Base-by-base conservation (phyloP, 2,888 invertebrate genomes). In the Mantis religiosa region DNA sequence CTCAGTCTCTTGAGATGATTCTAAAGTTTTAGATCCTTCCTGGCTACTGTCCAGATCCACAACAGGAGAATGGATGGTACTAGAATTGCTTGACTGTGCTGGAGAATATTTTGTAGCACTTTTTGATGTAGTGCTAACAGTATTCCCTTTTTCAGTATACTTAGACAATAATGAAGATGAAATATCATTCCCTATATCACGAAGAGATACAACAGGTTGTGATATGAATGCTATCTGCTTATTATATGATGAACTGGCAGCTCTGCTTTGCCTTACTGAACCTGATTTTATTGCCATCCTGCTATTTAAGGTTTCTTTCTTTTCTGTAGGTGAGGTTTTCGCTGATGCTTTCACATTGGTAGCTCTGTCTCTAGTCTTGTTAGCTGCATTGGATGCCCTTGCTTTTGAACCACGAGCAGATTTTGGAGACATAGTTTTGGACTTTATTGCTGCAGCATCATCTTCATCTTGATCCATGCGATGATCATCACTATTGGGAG, bases 351-450 rank as follows among this genome's bases (percentile, higher is more conserved):
- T 85, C 25, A 27, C n/a, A 85, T 0, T 8, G 20, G 41, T 85
- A 20, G 85, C 12, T 47, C 47, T 85, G 82, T 83, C 87, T 54
- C 88, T 54, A 7, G 30, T 34, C 27, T 88, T 88, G 41, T 85
- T 27, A 82, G 84, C 28, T 34, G 82, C 82, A 4, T 20, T 41
- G 28, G 86, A 83, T 54, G 89, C 28, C 30, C 86, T 41, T 25
- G 83, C 25, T 81, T 87, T 89, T 28, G 89, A n/a, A 47, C 86
- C 28, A 41, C 85, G 85, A 30, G 47, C 89, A 86, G 47, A 47
- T 47, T 85, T 87, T 47, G 89, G 85, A n/a, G 87, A 83, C 25
- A 41, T 54, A 28, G 25, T 41, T 87, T 87, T 87, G 12, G 89
- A 83, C 28, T 83, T 87, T 25, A 4, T 25, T 30, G 34, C 41